Percentiles rank a stretch among this genome's conserved stretches.
Conservation (phyloP, 1,140 invertebrate species). For the Sesamia nonagrioides region DNA sequence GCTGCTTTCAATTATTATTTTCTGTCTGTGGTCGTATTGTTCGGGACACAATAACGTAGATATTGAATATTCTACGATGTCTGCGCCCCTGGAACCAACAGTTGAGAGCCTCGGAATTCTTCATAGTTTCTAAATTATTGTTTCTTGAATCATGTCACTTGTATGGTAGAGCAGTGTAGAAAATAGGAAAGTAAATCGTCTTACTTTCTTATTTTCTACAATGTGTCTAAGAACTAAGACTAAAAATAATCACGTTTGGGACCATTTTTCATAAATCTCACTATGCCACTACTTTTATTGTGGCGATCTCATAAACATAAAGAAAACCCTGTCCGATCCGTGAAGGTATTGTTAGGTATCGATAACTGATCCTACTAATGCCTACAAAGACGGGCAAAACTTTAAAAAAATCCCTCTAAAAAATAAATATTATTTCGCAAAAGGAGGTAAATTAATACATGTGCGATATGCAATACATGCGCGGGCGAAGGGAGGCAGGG, state of each 20-base stretch:
- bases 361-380: too few species aligned
- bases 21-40: slow-evolving; percentile 43
- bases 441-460: too few species aligned
- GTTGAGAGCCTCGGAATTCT: slow-evolving; percentile 4
- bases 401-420: too few species aligned
- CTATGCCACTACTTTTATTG: background rate
- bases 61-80: slow-evolving; percentile 46
- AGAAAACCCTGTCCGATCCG: too few species aligned
- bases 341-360: too few species aligned
- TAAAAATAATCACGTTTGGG: background rate
- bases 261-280: background rate
- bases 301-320: too few species aligned
- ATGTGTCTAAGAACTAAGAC: background rate
- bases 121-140: background rate
- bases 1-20: slow-evolving; percentile 48
- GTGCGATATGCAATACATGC: too few species aligned
- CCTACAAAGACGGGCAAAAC: too few species aligned
- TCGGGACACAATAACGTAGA: slow-evolving; percentile 40
- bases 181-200: too few species aligned
- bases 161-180: background rate
- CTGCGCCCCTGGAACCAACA: slow-evolving; percentile 10
- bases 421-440: too few species aligned
- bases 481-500: too few species aligned
- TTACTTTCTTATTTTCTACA: background rate
- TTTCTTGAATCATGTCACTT: background rate